Percentiles rank a stretch among this genome's conserved stretches.
phyloP scores from a whole-genome alignment of 2,113 vertebrate genomes.

The Macrotis lagotis region DNA sequence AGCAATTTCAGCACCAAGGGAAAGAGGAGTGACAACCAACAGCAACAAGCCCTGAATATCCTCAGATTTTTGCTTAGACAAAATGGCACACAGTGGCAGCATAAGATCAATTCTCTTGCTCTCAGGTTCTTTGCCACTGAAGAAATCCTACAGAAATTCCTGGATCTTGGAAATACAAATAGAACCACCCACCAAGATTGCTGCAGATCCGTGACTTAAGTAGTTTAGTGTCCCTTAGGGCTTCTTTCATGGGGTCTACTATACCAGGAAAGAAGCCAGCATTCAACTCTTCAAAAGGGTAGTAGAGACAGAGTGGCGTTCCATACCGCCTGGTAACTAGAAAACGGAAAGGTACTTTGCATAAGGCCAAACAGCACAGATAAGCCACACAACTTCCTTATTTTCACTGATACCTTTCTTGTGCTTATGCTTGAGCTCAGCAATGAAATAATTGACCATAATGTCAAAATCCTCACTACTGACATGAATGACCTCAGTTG shows the following conservation, averaged over 20 bases:
- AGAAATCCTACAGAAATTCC: slow-evolving; percentile 83
- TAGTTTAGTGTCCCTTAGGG: too few relatives aligned
- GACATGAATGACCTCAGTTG: slow-evolving; percentile 85
- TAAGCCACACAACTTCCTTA: slow-evolving; percentile 87
- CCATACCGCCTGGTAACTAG: slow-evolving; percentile 86
- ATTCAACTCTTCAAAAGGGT: slow-evolving; percentile 87
- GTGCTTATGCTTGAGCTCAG: slow-evolving; percentile 89
- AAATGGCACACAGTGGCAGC: slow-evolving; percentile 67
- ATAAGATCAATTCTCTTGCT: slow-evolving; percentile 52
- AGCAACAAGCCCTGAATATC: background rate
- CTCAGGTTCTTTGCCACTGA: too few relatives aligned
- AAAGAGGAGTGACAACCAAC: background rate
- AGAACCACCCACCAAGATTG: slow-evolving; percentile 88
- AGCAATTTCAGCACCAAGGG: background rate
- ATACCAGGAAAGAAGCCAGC: slow-evolving; percentile 88
- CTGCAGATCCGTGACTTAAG: slow-evolving; percentile 88
- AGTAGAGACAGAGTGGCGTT: slow-evolving; percentile 87
- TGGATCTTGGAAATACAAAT: slow-evolving; percentile 89
- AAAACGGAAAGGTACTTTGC: slow-evolving; percentile 84
- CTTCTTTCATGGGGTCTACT: slow-evolving; percentile 87
- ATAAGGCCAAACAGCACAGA: slow-evolving; percentile 88
- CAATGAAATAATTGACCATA: slow-evolving; percentile 87
- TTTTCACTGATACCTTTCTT: slow-evolving; percentile 89
- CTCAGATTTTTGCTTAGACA: background rate
- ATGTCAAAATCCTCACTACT: slow-evolving; percentile 88